These are phyloP conservation scores for Phortica variegata DNA, from an alignment of 1,140 invertebrate genomes.

Conservation along the genomic window DNA sequence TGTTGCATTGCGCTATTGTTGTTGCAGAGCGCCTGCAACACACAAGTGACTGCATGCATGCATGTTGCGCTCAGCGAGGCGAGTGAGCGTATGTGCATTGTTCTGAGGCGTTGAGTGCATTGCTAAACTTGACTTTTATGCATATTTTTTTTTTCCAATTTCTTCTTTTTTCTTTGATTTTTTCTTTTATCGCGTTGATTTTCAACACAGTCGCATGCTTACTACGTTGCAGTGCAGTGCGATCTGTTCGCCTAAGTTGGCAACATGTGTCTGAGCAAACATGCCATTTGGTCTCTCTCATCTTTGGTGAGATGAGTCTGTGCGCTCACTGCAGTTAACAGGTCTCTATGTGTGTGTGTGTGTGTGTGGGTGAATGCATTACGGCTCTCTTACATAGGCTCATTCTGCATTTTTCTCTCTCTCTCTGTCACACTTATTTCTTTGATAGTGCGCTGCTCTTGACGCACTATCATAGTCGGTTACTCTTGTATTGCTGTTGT, in stretches of 20 bases:
- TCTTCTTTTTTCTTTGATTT: no score
- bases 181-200: conserved; percentile 16
- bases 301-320: no score
- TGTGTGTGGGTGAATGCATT: background rate
- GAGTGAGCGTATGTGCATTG: background rate
- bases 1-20: conserved; percentile 8
- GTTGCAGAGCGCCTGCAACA: conserved; percentile 16
- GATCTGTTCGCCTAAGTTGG: no score
- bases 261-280: background rate
- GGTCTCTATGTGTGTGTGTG: background rate
- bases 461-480: conserved; percentile 3
- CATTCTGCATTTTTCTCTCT: conserved; percentile 1
- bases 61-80: no score
- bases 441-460: background rate
- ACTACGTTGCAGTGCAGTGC: no score
- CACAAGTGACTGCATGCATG: no score
- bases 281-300: conserved; percentile 8
- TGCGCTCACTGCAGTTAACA: background rate
- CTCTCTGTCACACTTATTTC: conserved; percentile 5
- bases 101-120: conserved; percentile 34
- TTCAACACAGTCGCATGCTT: background rate
- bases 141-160: background rate
- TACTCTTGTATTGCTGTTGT: conserved; percentile 2
- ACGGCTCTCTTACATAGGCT: background rate
- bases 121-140: conserved; percentile 36